A percentile compares a stretch with the other conserved stretches of the same genome.
Evolutionary conservation across 2,797 vertebrate species (phyloP).

Genomic region (Gambusia yucatana): DNA sequence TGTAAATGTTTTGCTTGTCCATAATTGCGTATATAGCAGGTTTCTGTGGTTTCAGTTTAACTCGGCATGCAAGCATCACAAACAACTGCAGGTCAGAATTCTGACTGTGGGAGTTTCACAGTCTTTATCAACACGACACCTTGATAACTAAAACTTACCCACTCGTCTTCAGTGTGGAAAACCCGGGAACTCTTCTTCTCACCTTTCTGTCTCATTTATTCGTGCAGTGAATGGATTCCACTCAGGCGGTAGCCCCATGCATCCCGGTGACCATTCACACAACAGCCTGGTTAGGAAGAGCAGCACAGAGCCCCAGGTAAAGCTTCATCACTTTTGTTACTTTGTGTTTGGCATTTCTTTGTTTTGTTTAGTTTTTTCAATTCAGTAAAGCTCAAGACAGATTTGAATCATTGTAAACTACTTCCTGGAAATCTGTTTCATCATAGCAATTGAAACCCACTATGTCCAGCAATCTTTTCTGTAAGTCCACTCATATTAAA

Average conservation of each 20-base stretch:
- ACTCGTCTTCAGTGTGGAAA: not conserved
- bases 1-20: not conserved
- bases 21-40: not conserved
- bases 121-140: too few relatives aligned
- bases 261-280: slow-evolving; percentile 86
- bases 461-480: not conserved
- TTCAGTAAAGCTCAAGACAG: not conserved
- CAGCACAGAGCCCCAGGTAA: slow-evolving; percentile 90
- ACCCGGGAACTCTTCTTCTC: not conserved
- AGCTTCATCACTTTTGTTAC: slow-evolving; percentile 3
- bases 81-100: not conserved
- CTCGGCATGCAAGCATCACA: not conserved
- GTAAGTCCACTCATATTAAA: not conserved
- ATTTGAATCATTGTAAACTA: not conserved
- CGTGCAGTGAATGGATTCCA: slow-evolving; percentile 95
- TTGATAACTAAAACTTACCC: not conserved
- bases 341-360: not conserved
- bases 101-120: not conserved
- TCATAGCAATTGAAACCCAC: not conserved
- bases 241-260: slow-evolving; percentile 84
- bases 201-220: slow-evolving; percentile 17
- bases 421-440: not conserved
- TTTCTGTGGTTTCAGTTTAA: not conserved
- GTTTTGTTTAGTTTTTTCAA: not conserved
- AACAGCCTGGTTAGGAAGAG: slow-evolving; percentile 84